Evolutionary conservation across 2,113 vertebrate species (phyloP), one percentile per base, ranked within the genome.

Genomic region (Xiphophorus hellerii): DNA sequence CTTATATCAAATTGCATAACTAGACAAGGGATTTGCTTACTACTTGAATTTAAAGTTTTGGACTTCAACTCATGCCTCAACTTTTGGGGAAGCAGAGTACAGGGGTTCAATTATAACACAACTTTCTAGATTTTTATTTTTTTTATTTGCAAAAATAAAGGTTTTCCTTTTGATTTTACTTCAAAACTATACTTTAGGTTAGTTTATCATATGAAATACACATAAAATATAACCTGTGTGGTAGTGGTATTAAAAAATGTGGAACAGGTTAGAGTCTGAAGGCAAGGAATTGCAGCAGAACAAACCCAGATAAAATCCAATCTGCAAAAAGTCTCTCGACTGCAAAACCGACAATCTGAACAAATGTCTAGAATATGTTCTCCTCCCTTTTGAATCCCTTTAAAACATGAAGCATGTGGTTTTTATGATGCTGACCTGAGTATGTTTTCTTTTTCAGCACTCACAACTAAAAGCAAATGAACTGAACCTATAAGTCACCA

Each of bases 401-500:
- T 2, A 62, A 37, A 31, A 63, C 28, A 60, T 11, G 11, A 70
- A 13, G 14, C 58, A 62, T 20, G 11, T 31, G 35, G 17, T 73
- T 63, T 73, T 44, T 25, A 73, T n/a, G 37, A 30, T 15, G 28
- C 60, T 62, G 17, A 44, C 28, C 35, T 31, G 28, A 25, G 27
- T 15, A 64, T 73, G 13, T 64, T 65, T 73, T 3, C 7, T 65
- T 72, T 73, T 62, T 31, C 60, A 69, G 44, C 33, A 51, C 54
- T 78, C 27, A 44, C 5, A 77, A 29, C 39, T 37, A 30, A 66
- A 58, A 66, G 81, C 62, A 80, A 75, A 62, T 58, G 14, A 62
- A 70, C 11, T 51, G 39, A 83, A 86, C 66, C 29, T 62, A 69
- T 31, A 61, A 85, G 27, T 35, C 65, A 29, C 62, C 48, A 35